A percentile compares a stretch with the other conserved stretches of the same genome.
Conservation (phyloP, 2,888 invertebrate species). For the Thyatira batis region DNA sequence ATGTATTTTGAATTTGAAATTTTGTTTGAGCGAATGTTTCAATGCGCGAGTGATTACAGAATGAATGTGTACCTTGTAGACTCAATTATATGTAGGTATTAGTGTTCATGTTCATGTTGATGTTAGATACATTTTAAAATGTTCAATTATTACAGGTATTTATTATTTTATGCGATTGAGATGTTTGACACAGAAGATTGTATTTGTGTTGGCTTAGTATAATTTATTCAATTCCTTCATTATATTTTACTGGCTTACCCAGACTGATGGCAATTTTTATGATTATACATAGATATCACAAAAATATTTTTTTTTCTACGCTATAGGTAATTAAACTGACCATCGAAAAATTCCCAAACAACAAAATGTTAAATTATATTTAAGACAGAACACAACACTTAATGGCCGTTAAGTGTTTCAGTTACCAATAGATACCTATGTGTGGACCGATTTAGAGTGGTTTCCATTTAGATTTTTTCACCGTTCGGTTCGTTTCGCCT, state of each 20-base stretch:
- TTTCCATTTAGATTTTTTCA: slow-evolving; percentile 61
- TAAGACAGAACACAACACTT: slow-evolving; percentile 2
- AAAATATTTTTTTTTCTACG: too few species aligned
- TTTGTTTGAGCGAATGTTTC: slow-evolving; percentile 65
- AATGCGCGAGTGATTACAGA: slow-evolving; percentile 45
- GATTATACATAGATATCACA: too few species aligned
- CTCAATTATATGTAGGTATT: not conserved
- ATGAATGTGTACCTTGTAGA: slow-evolving; percentile 8
- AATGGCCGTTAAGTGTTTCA: not conserved
- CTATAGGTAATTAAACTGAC: too few species aligned
- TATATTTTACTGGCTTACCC: too few species aligned
- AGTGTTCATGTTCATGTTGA: not conserved
- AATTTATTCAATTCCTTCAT: too few species aligned
- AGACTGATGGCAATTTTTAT: too few species aligned
- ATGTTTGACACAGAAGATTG: too few species aligned
- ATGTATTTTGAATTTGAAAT: slow-evolving; percentile 70
- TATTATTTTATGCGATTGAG: too few species aligned
- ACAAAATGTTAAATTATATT: not conserved
- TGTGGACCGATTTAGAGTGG: slow-evolving; percentile 30
- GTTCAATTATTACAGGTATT: too few species aligned
- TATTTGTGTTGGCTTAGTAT: too few species aligned
- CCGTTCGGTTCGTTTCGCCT: slow-evolving; percentile 5
- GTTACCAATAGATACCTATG: not conserved
- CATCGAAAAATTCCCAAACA: not conserved
- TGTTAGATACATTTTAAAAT: too few species aligned